Evolutionary conservation across 2,888 invertebrate genomes (phyloP), one percentile per base, ranked within the genome.

Genomic region (Xylocampa areola): DNA sequence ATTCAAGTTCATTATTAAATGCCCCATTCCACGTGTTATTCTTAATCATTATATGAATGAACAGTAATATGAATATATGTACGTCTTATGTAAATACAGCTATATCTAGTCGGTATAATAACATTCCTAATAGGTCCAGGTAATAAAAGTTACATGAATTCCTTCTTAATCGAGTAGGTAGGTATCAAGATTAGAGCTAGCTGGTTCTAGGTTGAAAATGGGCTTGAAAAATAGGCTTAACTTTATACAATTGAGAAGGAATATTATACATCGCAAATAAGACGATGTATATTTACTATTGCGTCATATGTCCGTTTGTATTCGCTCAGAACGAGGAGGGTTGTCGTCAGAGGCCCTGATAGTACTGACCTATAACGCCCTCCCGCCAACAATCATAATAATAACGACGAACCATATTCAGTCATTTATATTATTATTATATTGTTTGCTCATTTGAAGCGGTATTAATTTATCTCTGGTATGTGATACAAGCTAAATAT

Each of bases 281-380:
- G 21, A 21, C 2, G 5, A 21, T 21, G 21, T 21, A n/a, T n/a
- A n/a, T n/a, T n/a, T n/a, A n/a, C n/a, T 36, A 65, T 81, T 82
- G 75, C 81, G 57, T 81, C 77, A 81, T 76, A 3, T 39, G 32
- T 50, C 47, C 67, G 62, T 65, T 73, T 53, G 64, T 71, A 57
- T 71, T 73, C 69, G 58, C 14, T 61, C 59, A 44, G 60, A 54
- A 49, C 37, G 17, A 17, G 39, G 55, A 68, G 58, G 68, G 68
- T 69, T 59, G 73, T 71, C 61, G 43, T 45, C 55, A 48, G 45
- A 47, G 55, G 68, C 77, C 74, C 79, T 78, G 84, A 84, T 85
- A 79, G 74, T 72, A 67, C 45, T 86, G 86, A 87, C 86, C 87
- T 77, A 60, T 76, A 73, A 63, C 70, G 76, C 73, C 69, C 62